These are phyloP conservation scores for Mizuhopecten yessoensis DNA, from an alignment of 1,140 invertebrate genomes.

Conservation along the genomic window DNA sequence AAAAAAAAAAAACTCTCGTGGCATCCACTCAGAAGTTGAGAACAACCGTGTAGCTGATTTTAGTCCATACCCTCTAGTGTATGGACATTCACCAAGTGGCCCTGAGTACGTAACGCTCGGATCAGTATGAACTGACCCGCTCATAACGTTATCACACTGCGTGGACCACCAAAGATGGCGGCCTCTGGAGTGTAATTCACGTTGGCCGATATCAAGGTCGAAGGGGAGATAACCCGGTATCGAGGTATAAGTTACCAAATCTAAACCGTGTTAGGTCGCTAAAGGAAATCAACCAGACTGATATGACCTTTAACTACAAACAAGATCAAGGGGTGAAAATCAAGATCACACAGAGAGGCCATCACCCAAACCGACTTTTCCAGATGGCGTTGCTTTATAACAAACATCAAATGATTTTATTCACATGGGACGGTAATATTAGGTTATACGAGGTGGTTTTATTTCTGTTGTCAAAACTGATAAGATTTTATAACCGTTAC, in stretches of 20 bases:
- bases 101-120: not conserved
- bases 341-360: not conserved
- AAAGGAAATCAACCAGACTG: not conserved
- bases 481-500: not conserved
- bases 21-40: too few relatives aligned
- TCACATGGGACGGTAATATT: not conserved
- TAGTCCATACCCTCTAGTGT: too few relatives aligned
- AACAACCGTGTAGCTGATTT: too few relatives aligned
- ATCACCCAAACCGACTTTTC: not conserved
- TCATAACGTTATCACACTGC: not conserved
- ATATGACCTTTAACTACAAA: not conserved
- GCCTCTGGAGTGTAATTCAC: not conserved
- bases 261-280: not conserved
- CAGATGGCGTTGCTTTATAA: not conserved
- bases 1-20: too few relatives aligned
- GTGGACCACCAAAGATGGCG: not conserved
- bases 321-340: not conserved
- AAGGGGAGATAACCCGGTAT: not conserved
- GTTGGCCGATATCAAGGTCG: not conserved
- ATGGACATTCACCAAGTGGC: too few relatives aligned
- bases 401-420: not conserved
- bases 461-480: not conserved
- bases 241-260: not conserved
- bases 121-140: not conserved
- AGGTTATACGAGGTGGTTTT: not conserved